Evolutionary conservation across 2,888 invertebrate genomes (phyloP).

Genomic region (Crossocerus cetratus): DNA sequence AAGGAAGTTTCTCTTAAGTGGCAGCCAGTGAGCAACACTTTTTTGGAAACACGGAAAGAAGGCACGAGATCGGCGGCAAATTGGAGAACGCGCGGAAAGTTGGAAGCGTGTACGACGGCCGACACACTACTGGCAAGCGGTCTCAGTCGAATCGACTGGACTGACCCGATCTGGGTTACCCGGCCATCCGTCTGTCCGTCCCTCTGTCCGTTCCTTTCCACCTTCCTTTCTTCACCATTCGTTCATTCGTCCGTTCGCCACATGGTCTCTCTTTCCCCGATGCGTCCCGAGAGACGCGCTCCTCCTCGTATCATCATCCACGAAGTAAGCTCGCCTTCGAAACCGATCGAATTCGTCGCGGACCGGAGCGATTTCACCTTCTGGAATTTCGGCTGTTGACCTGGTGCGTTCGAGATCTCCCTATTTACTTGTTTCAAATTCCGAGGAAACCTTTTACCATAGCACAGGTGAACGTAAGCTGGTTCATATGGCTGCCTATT

Average conservation of each 20-base stretch:
- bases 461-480: no score
- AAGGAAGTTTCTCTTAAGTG: not conserved
- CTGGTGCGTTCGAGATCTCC: not conserved
- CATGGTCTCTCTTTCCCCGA: constrained; percentile 17
- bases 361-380: constrained; percentile 44
- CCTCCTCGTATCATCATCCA: constrained; percentile 6
- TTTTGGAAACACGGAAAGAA: constrained; percentile 2
- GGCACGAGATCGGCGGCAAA: not conserved
- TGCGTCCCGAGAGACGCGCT: not conserved
- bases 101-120: constrained; percentile 71
- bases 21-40: not conserved
- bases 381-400: constrained; percentile 43
- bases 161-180: constrained; percentile 76
- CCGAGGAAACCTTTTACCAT: no score
- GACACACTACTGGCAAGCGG: constrained; percentile 71
- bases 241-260: constrained; percentile 62
- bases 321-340: constrained; percentile 21
- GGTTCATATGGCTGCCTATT: no score
- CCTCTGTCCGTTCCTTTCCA: constrained; percentile 61
- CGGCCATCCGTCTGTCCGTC: constrained; percentile 75
- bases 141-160: constrained; percentile 69
- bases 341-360: constrained; percentile 41
- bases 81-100: constrained; percentile 34
- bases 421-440: no score
- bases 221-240: constrained; percentile 53